A percentile compares a stretch with the other conserved stretches of the same genome.
These are phyloP conservation scores for Eunapius fragilis DNA, from an alignment of 37 sponge, comb jelly and placozoan genomes.

Conservation along the genomic window DNA sequence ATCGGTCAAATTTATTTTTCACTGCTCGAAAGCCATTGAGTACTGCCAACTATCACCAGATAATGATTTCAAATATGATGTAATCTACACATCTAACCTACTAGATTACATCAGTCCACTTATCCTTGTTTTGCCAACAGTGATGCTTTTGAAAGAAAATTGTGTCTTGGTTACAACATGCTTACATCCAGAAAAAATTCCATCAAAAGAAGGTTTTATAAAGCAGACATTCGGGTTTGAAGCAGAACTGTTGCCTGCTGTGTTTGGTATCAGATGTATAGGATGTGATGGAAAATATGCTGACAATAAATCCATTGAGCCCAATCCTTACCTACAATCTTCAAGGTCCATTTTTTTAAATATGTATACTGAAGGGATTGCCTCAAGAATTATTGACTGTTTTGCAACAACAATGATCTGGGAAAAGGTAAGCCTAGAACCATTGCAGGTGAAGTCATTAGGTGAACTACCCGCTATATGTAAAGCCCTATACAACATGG, in stretches of 20 bases:
- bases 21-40: slow-evolving; percentile 15
- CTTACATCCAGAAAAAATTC: no score
- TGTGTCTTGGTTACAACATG: slow-evolving; percentile 30
- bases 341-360: no score
- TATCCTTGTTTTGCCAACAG: slow-evolving; percentile 13
- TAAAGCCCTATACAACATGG: no score
- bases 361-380: no score
- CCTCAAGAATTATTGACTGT: no score
- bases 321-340: no score
- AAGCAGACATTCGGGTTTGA: slow-evolving; percentile 19
- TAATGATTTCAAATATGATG: slow-evolving; percentile 8
- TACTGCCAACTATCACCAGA: slow-evolving; percentile 9
- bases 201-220: slow-evolving; percentile 5
- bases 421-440: no score
- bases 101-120: slow-evolving; percentile 28
- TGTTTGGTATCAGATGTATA: slow-evolving; percentile 43
- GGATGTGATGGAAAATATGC: no score
- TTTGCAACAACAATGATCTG: no score
- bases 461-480: no score
- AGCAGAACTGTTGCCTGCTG: slow-evolving; percentile 9
- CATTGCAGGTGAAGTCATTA: no score
- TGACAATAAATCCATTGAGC: no score
- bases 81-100: slow-evolving; percentile 33
- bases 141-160: slow-evolving; percentile 20
- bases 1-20: slow-evolving; percentile 22